phyloP scores from a whole-genome alignment of 2,113 vertebrate species.

The Procavia capensis region DNA sequence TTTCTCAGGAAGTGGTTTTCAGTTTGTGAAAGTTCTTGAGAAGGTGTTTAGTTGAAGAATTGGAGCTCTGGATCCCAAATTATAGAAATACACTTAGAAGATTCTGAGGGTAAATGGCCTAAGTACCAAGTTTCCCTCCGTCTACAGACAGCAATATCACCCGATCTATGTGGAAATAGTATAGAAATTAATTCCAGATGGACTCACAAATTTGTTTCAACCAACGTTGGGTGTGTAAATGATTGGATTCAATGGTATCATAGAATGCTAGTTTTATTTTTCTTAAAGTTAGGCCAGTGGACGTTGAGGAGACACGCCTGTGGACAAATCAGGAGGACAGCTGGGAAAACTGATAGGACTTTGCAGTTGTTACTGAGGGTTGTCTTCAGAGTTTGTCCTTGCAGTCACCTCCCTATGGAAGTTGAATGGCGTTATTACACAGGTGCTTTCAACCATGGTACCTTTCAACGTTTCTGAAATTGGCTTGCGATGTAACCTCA shows the following conservation, averaged over 20 bases:
- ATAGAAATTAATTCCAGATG: not conserved
- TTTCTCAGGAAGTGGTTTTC: not conserved
- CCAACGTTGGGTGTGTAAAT: not conserved
- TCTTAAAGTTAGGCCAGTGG: conserved; percentile 32
- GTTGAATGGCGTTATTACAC: not conserved
- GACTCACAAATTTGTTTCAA: not conserved
- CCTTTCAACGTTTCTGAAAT: not conserved
- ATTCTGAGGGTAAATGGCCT: not conserved
- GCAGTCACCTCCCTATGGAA: not conserved
- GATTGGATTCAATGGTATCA: not conserved
- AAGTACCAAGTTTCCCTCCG: not conserved
- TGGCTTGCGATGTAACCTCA: not conserved
- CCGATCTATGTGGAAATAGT: not conserved
- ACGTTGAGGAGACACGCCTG: not conserved
- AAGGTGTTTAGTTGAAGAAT: not conserved
- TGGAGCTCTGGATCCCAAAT: not conserved
- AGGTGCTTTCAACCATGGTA: not conserved
- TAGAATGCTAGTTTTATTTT: not conserved
- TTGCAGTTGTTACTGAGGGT: not conserved
- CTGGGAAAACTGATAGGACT: not conserved
- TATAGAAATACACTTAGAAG: not conserved
- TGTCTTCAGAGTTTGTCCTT: not conserved
- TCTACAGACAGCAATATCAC: not conserved
- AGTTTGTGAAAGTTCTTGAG: not conserved
- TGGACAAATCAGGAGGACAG: not conserved